Evolutionary conservation across 2,888 invertebrate species (phyloP).

Genomic region (Epinotia bilunana): DNA sequence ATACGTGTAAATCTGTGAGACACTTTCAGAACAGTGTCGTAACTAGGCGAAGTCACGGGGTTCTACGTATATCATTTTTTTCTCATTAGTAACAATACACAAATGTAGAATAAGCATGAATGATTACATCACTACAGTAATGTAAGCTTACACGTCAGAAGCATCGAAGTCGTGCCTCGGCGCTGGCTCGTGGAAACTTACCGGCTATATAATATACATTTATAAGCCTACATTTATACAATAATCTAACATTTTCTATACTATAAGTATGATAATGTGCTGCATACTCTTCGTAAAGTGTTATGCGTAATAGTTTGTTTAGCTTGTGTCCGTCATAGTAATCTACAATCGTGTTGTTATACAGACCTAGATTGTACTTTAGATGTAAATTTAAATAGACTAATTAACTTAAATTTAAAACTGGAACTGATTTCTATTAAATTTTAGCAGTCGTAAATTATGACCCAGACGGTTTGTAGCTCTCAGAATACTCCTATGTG

Average conservation of each 20-base stretch:
- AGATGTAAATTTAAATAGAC: neutral
- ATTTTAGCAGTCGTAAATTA: no score
- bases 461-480: no score
- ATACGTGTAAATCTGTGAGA: no score
- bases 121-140: slow-evolving; percentile 31
- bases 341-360: neutral
- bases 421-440: no score
- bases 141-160: slow-evolving; percentile 51
- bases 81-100: neutral
- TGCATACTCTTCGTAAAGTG: slow-evolving; percentile 10
- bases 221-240: slow-evolving; percentile 25
- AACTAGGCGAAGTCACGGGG: no score
- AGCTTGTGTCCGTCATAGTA: slow-evolving; percentile 13
- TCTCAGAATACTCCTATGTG: no score
- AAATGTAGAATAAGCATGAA: neutral
- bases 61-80: neutral
- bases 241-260: slow-evolving; percentile 32
- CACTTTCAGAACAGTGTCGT: no score
- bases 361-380: neutral
- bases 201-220: slow-evolving; percentile 26
- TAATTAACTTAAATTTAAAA: no score
- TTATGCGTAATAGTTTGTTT: slow-evolving; percentile 17
- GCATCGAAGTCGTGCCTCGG: slow-evolving; percentile 50
- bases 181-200: slow-evolving; percentile 36
- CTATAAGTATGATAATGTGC: slow-evolving; percentile 23